These are phyloP conservation scores for Notocelia uddmanniana DNA, from an alignment of 2,888 invertebrate genomes.

Conservation along the genomic window DNA sequence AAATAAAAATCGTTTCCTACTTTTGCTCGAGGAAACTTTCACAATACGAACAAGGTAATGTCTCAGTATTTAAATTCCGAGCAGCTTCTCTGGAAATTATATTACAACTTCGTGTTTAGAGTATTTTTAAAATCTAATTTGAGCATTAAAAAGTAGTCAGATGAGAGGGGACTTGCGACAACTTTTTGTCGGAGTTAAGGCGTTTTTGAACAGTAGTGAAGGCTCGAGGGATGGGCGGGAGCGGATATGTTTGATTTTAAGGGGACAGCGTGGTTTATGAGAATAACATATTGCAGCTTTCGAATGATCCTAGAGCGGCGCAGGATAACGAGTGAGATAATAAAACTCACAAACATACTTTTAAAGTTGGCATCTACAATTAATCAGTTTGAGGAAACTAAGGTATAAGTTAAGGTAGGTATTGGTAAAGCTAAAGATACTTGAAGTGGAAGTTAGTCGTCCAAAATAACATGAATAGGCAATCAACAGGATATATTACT, in stretches of 20 bases:
- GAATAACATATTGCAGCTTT: no score
- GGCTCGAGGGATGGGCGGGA: constrained; percentile 44
- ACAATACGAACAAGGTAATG: constrained; percentile 21
- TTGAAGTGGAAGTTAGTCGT: no score
- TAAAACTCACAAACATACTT: no score
- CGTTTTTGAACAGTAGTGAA: constrained; percentile 63
- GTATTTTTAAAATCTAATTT: constrained; percentile 61
- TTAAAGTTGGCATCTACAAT: no score
- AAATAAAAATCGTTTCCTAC: neutral
- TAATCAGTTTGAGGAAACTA: no score
- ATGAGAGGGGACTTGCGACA: constrained; percentile 49
- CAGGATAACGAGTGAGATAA: no score
- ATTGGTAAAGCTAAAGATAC: no score
- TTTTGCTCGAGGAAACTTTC: constrained; percentile 6
- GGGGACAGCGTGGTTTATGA: neutral
- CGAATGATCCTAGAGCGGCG: no score
- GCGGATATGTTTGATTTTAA: neutral
- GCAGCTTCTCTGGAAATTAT: constrained; percentile 33
- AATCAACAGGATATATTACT: no score
- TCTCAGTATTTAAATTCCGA: constrained; percentile 22
- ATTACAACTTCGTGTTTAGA: constrained; percentile 42
- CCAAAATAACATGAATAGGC: no score
- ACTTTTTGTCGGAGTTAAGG: constrained; percentile 66
- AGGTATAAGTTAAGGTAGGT: no score
- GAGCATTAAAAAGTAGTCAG: constrained; percentile 45